Percentiles rank a stretch among this genome's conserved stretches.
Conservation (phyloP, 2,797 vertebrate species). For the Rhynchonycteris naso region DNA sequence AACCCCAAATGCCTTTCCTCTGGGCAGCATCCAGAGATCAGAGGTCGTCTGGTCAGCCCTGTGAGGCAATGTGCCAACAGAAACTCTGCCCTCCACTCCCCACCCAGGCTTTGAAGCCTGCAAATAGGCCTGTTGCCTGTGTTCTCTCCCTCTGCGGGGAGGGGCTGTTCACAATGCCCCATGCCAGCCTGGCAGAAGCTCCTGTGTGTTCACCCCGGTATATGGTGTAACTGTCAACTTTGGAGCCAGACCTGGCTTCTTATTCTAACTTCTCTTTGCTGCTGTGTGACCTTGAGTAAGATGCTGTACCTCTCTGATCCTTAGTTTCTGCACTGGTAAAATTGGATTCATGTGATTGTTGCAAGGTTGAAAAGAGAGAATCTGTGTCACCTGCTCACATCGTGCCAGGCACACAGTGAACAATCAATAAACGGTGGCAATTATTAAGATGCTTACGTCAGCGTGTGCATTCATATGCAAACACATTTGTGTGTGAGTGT, state of each 20-base stretch:
- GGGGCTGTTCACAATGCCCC: neutral
- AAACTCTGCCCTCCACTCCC: neutral
- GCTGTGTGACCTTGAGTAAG: conserved; percentile 21
- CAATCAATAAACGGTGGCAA: accelerated
- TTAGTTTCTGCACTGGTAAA: neutral
- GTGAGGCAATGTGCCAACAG: neutral
- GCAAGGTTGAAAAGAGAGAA: neutral
- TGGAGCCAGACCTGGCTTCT: neutral
- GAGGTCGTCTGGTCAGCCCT: neutral
- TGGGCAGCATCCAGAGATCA: neutral
- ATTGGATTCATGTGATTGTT: neutral
- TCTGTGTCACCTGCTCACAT: neutral
- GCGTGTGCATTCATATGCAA: too few species aligned
- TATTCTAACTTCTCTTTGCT: neutral
- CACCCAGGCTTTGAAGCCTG: neutral
- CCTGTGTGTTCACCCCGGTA: neutral
- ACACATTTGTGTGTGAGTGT: neutral
- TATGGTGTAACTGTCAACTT: accelerated
- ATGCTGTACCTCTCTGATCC: neutral
- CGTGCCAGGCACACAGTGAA: neutral
- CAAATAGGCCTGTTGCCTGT: neutral
- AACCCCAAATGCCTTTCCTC: neutral
- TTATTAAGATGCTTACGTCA: accelerated
- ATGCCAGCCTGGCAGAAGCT: neutral
- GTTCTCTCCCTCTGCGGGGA: neutral